A percentile compares a stretch with the other conserved stretches of the same genome.
phyloP scores from a whole-genome alignment of 2,113 vertebrate species.

The Pontoporia blainvillei region DNA sequence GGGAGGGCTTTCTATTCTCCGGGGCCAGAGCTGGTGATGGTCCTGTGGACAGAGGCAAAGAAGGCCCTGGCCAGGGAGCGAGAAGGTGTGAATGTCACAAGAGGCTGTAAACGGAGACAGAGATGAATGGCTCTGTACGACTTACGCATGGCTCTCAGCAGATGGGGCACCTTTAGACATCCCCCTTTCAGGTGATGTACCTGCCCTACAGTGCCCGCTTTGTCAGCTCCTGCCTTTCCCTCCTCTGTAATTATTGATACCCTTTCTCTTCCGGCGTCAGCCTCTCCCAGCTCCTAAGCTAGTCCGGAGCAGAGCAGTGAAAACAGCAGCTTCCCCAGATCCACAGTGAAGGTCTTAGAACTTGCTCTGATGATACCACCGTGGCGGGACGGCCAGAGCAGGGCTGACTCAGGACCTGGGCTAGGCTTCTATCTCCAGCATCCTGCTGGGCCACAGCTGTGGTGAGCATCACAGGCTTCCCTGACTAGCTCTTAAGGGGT shows the following conservation, averaged over 20 bases:
- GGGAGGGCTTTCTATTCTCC: neutral
- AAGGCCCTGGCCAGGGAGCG: neutral
- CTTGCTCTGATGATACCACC: neutral
- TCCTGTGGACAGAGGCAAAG: neutral
- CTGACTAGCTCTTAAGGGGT: neutral
- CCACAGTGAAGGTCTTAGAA: neutral
- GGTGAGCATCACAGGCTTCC: neutral
- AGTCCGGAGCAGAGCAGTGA: neutral
- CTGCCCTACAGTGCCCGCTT: too few relatives aligned
- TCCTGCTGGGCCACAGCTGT: too few relatives aligned
- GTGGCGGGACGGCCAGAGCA: neutral
- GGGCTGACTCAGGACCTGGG: neutral
- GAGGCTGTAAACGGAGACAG: neutral
- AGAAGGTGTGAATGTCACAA: neutral
- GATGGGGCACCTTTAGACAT: fast-evolving
- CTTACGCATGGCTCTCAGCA: neutral
- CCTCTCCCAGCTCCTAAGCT: neutral
- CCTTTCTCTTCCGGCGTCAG: fast-evolving
- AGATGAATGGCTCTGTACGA: neutral
- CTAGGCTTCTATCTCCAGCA: neutral
- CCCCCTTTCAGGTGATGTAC: neutral
- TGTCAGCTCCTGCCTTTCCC: too few relatives aligned
- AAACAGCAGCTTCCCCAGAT: neutral
- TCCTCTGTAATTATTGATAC: fast-evolving
- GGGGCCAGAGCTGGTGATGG: neutral